These are phyloP conservation scores for Tinamus guttatus DNA, from an alignment of 2,113 vertebrate species.

Conservation along the genomic window DNA sequence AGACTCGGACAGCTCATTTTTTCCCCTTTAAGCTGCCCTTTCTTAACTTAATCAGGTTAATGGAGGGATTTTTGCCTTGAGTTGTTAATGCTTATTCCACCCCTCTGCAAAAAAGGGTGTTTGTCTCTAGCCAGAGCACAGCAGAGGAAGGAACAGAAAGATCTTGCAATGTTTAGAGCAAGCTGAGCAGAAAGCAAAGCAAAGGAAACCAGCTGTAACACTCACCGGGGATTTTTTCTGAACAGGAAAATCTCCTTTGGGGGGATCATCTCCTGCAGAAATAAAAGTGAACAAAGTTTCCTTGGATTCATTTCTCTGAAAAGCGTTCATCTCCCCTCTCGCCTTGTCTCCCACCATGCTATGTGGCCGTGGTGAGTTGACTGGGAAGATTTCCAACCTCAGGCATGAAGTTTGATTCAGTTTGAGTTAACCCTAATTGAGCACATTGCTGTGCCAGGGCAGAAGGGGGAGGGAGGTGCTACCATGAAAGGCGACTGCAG, in stretches of 20 bases:
- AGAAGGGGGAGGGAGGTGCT: conserved; percentile 39
- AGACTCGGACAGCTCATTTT: background rate
- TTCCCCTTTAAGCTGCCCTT: conserved; percentile 19
- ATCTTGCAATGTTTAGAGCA: conserved; percentile 47
- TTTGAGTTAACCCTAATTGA: conserved; percentile 82
- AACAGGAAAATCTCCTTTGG: conserved; percentile 54
- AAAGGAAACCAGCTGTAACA: conserved; percentile 46
- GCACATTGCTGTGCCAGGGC: conserved; percentile 51
- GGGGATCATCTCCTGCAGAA: conserved; percentile 74
- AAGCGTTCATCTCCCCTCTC: conserved; percentile 78
- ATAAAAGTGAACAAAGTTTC: conserved; percentile 79
- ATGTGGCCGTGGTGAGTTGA: conserved; percentile 78
- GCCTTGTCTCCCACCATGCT: conserved; percentile 77
- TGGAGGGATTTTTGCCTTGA: conserved; percentile 55
- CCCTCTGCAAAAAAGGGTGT: conserved; percentile 51
- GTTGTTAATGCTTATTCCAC: conserved; percentile 64
- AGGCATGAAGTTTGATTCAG: conserved; percentile 73
- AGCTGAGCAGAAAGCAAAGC: conserved; percentile 51
- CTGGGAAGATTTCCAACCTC: conserved; percentile 79
- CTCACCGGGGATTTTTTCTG: conserved; percentile 78
- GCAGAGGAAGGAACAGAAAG: conserved; percentile 56
- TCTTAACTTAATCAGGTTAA: conserved; percentile 67
- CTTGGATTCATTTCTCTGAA: conserved; percentile 78
- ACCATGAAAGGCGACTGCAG: background rate
- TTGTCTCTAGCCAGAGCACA: conserved; percentile 58